These are phyloP conservation scores for Germaria angustata DNA, from an alignment of 2,888 invertebrate genomes.

Conservation along the genomic window DNA sequence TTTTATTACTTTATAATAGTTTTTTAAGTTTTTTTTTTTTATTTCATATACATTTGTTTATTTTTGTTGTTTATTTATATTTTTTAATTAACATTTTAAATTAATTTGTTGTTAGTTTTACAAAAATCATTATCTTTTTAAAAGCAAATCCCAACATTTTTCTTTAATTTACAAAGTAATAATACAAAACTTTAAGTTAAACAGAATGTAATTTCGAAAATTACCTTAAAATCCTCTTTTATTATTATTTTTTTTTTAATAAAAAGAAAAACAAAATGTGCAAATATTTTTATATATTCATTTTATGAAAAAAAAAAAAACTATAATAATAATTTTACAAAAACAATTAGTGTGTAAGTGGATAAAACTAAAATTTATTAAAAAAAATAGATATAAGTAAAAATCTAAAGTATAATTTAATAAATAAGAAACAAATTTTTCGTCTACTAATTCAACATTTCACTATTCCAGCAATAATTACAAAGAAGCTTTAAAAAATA, in stretches of 20 bases:
- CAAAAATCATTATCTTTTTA: slow-evolving; percentile 8
- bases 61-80: slow-evolving; percentile 46
- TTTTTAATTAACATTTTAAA: slow-evolving; percentile 24
- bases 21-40: slow-evolving; percentile 50
- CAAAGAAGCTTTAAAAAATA: neutral
- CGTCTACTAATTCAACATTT: neutral
- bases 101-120: slow-evolving; percentile 59
- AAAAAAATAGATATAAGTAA: neutral
- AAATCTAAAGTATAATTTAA: neutral
- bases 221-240: slow-evolving; percentile 66
- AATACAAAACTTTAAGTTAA: slow-evolving; percentile 28
- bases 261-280: slow-evolving; percentile 48
- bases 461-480: neutral
- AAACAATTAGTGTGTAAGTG: slow-evolving; percentile 29
- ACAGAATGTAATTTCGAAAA: slow-evolving; percentile 63
- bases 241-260: slow-evolving; percentile 13
- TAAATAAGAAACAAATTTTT: neutral
- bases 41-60: slow-evolving; percentile 62
- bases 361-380: neutral
- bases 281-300: slow-evolving; percentile 45
- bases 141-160: slow-evolving; percentile 6
- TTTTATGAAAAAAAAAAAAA: slow-evolving; percentile 32
- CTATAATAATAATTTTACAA: neutral
- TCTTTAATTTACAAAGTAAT: slow-evolving; percentile 21
- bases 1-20: slow-evolving; percentile 3